Percentiles rank a stretch among this genome's conserved stretches.
Conservation (phyloP, 2,888 invertebrate species). For the Elegia similella region DNA sequence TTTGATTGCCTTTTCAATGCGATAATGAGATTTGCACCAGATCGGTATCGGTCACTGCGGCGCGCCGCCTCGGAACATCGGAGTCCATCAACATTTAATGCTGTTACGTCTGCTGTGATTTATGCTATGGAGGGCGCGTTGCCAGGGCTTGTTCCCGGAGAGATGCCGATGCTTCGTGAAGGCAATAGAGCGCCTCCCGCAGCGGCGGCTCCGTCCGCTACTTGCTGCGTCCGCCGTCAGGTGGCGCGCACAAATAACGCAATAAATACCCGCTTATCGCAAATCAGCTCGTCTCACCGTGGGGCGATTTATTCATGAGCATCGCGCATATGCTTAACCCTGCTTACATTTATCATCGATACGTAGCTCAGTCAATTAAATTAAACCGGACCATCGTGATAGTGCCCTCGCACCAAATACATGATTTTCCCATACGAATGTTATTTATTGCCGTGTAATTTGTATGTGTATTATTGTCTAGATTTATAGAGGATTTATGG, state of each 20-base stretch:
- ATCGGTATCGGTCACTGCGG: not conserved
- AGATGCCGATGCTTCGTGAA: slow-evolving; percentile 48
- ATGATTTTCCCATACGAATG: slow-evolving; percentile 54
- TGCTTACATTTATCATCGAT: slow-evolving; percentile 74
- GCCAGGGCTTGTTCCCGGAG: slow-evolving; percentile 45
- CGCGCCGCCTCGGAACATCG: slow-evolving; percentile 31
- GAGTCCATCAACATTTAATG: slow-evolving; percentile 59
- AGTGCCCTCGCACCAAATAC: slow-evolving; percentile 64
- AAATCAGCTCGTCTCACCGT: slow-evolving; percentile 75
- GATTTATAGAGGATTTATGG: slow-evolving; percentile 44
- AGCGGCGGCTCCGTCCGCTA: slow-evolving; percentile 46
- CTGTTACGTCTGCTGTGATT: slow-evolving; percentile 56
- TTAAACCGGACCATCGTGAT: slow-evolving; percentile 74
- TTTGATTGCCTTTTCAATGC: slow-evolving; percentile 5
- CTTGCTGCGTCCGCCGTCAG: slow-evolving; percentile 41
- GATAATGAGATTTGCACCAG: slow-evolving; percentile 19
- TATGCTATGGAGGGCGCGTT: slow-evolving; percentile 52
- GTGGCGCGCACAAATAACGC: slow-evolving; percentile 72
- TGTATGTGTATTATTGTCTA: slow-evolving; percentile 59
- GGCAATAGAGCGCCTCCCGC: slow-evolving; percentile 66
- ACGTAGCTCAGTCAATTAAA: slow-evolving; percentile 76
- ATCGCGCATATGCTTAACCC: slow-evolving; percentile 71
- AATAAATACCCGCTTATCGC: slow-evolving; percentile 80
- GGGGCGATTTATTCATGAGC: slow-evolving; percentile 76
- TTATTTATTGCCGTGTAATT: slow-evolving; percentile 70